Percentiles rank a stretch among this genome's conserved stretches.
phyloP scores from a whole-genome alignment of 1,140 invertebrate species.

The Trissolcus basalis region DNA sequence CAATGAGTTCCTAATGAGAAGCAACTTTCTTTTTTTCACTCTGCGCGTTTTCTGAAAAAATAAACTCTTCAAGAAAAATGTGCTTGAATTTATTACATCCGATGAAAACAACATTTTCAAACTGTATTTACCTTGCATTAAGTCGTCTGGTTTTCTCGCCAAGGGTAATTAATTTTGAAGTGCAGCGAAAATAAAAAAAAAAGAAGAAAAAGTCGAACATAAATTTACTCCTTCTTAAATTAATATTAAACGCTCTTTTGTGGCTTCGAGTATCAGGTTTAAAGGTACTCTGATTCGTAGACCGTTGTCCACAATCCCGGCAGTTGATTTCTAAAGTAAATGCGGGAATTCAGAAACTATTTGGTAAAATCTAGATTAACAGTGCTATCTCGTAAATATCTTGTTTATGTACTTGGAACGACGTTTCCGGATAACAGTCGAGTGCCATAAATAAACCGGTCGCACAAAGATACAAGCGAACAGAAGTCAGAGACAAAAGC shows the following conservation, averaged over 20 bases:
- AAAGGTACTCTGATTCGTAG: conserved; percentile 8
- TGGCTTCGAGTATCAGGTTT: background rate
- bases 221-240: no score
- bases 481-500: conserved; percentile 17
- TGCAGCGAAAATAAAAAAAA: no score
- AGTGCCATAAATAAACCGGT: conserved; percentile 52
- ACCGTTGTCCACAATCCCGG: conserved; percentile 27
- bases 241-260: background rate
- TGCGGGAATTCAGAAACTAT: conserved; percentile 45
- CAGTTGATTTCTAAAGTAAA: conserved; percentile 15
- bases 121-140: background rate
- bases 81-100: background rate
- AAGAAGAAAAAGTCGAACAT: no score
- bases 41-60: background rate
- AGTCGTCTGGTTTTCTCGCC: no score
- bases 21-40: background rate
- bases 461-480: conserved; percentile 37
- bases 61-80: conserved; percentile 18
- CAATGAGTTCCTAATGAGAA: conserved; percentile 8
- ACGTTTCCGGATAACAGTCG: conserved; percentile 43
- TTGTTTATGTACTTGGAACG: conserved; percentile 56
- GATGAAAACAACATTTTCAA: conserved; percentile 1
- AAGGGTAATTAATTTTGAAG: no score
- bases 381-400: conserved; percentile 55
- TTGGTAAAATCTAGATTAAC: conserved; percentile 55